Evolutionary conservation across 2,113 vertebrate species (phyloP), one percentile per base, ranked within the genome.

Genomic region (Nyctibius bracteatus): DNA sequence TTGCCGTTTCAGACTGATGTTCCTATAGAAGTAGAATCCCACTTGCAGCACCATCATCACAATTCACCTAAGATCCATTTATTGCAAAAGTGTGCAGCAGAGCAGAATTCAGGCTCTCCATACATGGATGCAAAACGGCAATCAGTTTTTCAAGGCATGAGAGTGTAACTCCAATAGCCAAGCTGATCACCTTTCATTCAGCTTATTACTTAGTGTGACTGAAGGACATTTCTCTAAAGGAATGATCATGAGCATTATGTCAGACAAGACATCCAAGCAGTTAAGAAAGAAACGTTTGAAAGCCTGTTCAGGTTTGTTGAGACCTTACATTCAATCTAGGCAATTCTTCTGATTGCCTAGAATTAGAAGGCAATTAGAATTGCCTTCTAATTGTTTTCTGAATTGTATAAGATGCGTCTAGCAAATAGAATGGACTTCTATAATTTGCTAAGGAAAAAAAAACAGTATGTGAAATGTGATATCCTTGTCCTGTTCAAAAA

Each of bases 101-200:
- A 88, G 71, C 16, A 93, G 49, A 88, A 88, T 90, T 81, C 24
- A 27, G 63, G 75, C 6, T 86, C 27, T 75, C 44, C 51, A 51
- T 28, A 43, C 13, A 30, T 8, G 77, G 37, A 55, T 55, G 33
- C 5, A 81, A 86, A 86, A 37, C 11, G 23, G 6, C n/a, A 88
- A 49, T 44, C 8, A 11, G 10, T 52, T 86, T 88, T 78, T 84
- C 35, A 66, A 82, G 71, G n/a, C 37, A 27, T 18, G 25, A 31
- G 66, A 80, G 62, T 46, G 6, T 66, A 94, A 94, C 67, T 78
- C 35, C 46, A 49, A 57, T 35, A 89, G 18, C 67, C n/a, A 59
- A 65, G 49, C 31, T 89, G 84, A 93, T 91, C 95, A 66, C 31
- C 52, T 95, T 96, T 96, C 72, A 90, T 47, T 80, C 9, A 58